These are phyloP conservation scores for Dinocampus coccinellae DNA, from an alignment of 2,888 invertebrate species.

Conservation along the genomic window DNA sequence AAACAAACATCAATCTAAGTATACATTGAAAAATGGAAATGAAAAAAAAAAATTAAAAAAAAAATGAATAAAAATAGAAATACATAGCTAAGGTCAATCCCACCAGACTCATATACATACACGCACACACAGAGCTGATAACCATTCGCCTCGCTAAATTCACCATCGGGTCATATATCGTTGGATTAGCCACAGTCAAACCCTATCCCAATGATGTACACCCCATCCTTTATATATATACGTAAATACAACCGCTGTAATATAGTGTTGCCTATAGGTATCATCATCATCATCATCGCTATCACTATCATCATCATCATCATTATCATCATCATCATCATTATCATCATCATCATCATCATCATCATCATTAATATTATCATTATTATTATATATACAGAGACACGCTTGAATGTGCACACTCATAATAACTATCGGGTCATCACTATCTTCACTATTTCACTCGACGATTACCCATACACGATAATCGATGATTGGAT, in stretches of 20 bases:
- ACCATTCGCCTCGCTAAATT: neutral
- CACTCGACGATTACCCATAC: constrained; percentile 46
- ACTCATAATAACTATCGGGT: constrained; percentile 31
- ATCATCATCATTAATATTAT: constrained; percentile 25
- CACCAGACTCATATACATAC: too few species aligned
- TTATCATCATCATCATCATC: neutral
- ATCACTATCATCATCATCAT: constrained; percentile 27
- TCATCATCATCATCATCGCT: neutral
- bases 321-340: neutral
- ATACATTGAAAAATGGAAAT: too few species aligned
- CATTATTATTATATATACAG: neutral
- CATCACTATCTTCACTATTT: constrained; percentile 39
- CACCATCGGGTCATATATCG: constrained; percentile 5
- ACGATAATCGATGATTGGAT: constrained; percentile 55
- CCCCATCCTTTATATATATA: neutral
- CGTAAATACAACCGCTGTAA: neutral
- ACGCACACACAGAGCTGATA: too few species aligned
- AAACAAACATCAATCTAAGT: too few species aligned
- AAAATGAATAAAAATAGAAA: too few species aligned
- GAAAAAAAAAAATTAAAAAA: too few species aligned
- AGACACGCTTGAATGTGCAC: constrained; percentile 22
- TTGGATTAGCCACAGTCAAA: constrained; percentile 2
- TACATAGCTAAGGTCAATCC: too few species aligned
- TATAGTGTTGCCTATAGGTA: neutral
- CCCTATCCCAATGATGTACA: neutral